Base-by-base conservation (phyloP, 2,797 vertebrate species). In the Myotis daubentonii region DNA sequence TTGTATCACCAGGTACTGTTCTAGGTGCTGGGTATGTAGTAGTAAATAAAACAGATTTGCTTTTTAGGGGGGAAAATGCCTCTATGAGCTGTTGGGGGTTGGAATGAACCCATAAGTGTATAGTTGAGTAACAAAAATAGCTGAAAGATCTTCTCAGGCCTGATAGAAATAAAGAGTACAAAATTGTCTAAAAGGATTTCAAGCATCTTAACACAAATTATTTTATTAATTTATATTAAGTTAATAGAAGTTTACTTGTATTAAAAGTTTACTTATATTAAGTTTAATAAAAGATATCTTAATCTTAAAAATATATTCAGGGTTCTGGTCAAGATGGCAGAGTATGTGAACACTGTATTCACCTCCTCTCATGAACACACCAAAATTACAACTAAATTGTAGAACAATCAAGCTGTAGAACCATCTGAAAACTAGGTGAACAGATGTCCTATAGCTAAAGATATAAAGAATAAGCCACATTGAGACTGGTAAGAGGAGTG, bases 231-330 rank as follows among this genome's bases (percentile, higher is more conserved):
- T 53, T 93, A 33, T 22, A 36, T n/a, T 76, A 60, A 55, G 16
- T 53, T 57, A 82, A 38, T 71, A 41, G 41, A 71, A 71, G 22
- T 28, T 88, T 51, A 78, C 13, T 90, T 89, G 33, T 41, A 41
- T 41, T 41, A 41, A 41, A 41, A 41, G 38, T 41, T 41, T 41
- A 41, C 38, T 53, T 93, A 33, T 22, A 36, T 36, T 75, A 60
- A 55, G 16, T 53, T 57, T 41, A 82, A 38, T 71, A 38, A 71
- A 71, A 57, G 36, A 70, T 33, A 79, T 96, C 47, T 83, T 89
- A 38, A 94, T 66, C 25, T 94, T 89, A 93, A 90, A 89, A 55
- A 57, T 25, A 57, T 57, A 57, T 57, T 9, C 55, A 57, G 55
- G 22, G 55, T 57, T 57, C 55, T 57, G 55, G 22, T 57, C 55